A percentile compares a stretch with the other conserved stretches of the same genome.
These are phyloP conservation scores for Nymphalis polychloros DNA, from an alignment of 2,888 invertebrate genomes.

Conservation along the genomic window DNA sequence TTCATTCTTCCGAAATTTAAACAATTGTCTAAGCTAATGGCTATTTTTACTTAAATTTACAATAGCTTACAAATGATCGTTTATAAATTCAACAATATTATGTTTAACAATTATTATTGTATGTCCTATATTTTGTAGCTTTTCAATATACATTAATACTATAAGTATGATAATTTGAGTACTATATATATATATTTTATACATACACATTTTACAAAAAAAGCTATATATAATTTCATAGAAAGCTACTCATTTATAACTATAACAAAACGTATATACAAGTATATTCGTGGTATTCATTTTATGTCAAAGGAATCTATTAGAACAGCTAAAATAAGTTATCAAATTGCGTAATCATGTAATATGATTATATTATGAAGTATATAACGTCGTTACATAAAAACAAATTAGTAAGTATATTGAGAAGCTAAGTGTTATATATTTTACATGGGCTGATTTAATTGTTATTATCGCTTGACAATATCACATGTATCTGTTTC, in stretches of 20 bases:
- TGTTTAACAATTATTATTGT: slow-evolving; percentile 73
- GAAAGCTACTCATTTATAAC: slow-evolving; percentile 19
- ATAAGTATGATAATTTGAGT: slow-evolving; percentile 38
- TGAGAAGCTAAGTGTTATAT: slow-evolving; percentile 2
- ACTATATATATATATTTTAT: slow-evolving; percentile 22
- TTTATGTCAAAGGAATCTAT: neutral
- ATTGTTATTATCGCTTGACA: slow-evolving; percentile 28
- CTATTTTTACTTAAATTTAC: slow-evolving; percentile 42
- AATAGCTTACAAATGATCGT: slow-evolving; percentile 63
- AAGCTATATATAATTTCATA: slow-evolving; percentile 16
- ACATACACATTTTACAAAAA: slow-evolving; percentile 32
- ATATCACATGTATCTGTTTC: slow-evolving; percentile 30
- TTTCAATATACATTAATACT: slow-evolving; percentile 40
- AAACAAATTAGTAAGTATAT: slow-evolving; percentile 7
- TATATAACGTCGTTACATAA: slow-evolving; percentile 8
- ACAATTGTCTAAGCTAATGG: slow-evolving; percentile 43
- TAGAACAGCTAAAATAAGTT: slow-evolving; percentile 1
- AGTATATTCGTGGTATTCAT: slow-evolving; percentile 8
- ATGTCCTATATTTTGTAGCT: slow-evolving; percentile 54
- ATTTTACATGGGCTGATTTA: neutral
- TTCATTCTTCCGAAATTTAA: slow-evolving; percentile 31
- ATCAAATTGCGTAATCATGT: neutral
- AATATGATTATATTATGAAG: neutral
- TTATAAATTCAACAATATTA: slow-evolving; percentile 75
- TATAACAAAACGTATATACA: slow-evolving; percentile 27